Conservation (phyloP, 2,797 vertebrate species). For the Lepus townsendii region DNA sequence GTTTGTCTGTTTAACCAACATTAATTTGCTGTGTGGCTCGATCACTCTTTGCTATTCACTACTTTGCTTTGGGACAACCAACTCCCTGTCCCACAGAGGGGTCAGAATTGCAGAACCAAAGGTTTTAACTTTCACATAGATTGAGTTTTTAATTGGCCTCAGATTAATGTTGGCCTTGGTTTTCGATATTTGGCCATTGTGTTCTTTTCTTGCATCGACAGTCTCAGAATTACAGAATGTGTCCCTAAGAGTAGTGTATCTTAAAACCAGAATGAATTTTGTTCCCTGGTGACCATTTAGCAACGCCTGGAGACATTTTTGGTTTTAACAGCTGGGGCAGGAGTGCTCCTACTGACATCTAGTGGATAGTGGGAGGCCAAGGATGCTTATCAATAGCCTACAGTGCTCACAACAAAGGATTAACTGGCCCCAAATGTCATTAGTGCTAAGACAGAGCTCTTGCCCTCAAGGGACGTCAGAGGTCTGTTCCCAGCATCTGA, state of each 20-base stretch:
- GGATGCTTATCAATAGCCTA: not conserved
- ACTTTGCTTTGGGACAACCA: not conserved
- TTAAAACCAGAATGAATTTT: not conserved
- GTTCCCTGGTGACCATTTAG: not conserved
- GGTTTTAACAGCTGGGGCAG: not conserved
- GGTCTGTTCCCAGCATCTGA: not conserved
- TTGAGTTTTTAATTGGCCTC: conserved; percentile 10
- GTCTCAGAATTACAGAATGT: not conserved
- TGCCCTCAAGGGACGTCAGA: not conserved
- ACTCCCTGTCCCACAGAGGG: not conserved
- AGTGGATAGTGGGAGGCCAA: not conserved
- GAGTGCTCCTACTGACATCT: not conserved
- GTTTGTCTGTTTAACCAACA: not conserved
- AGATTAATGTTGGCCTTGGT: not conserved
- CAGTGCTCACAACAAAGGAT: not conserved
- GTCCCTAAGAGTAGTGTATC: not conserved
- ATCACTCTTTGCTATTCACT: not conserved
- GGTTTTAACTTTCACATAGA: conserved; percentile 20
- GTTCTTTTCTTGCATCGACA: not conserved
- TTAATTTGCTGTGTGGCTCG: not conserved
- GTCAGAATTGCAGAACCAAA: not conserved
- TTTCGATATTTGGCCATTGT: not conserved
- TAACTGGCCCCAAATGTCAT: not conserved
- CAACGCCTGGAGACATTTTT: conserved; percentile 9
- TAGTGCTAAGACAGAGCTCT: not conserved